Percentiles rank a stretch among this genome's conserved stretches.
Evolutionary conservation across 2,113 vertebrate genomes (phyloP).

Genomic region (Tragelaphus scriptus): DNA sequence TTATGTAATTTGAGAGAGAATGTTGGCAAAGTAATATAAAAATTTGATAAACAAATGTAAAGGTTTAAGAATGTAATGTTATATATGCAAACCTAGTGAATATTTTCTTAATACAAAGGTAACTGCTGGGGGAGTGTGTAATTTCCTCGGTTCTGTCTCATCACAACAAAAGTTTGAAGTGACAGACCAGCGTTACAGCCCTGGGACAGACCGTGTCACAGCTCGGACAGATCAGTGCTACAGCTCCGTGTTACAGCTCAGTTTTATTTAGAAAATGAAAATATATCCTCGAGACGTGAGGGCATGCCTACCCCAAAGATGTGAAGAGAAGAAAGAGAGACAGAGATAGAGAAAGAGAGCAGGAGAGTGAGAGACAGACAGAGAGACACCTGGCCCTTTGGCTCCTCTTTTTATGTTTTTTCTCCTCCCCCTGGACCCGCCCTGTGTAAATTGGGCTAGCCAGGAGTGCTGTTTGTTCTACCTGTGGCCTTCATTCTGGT

Average conservation of each 20-base stretch:
- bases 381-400: neutral
- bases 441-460: neutral
- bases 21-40: neutral
- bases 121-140: neutral
- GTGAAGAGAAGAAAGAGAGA: neutral
- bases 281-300: neutral
- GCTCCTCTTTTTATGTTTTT: neutral
- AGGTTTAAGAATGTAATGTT: neutral
- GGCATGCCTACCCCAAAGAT: neutral
- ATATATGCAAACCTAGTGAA: neutral
- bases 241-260: neutral
- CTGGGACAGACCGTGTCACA: neutral
- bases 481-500: neutral
- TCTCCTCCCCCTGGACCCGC: neutral
- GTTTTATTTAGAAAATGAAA: neutral
- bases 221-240: neutral
- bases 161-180: neutral
- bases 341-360: neutral
- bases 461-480: neutral
- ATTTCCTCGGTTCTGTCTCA: neutral
- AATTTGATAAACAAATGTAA: neutral
- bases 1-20: neutral
- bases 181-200: neutral
- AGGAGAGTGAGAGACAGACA: neutral
- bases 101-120: neutral